A percentile compares a stretch with the other conserved stretches of the same genome.
Evolutionary conservation across 1,140 invertebrate species (phyloP).

Genomic region (Marisa cornuarietis): DNA sequence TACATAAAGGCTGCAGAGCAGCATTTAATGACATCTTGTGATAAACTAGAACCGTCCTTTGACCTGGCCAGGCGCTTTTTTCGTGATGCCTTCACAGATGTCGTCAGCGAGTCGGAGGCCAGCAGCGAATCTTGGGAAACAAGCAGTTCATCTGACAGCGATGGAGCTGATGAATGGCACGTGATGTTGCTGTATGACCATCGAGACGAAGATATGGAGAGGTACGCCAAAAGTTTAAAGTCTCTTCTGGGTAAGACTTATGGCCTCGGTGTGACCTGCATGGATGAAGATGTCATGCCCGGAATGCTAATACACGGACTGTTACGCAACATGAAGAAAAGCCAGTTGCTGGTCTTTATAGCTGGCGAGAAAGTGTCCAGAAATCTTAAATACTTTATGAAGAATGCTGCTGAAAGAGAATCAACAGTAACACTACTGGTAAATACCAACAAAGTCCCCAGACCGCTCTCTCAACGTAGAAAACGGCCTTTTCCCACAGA

Average conservation of each 20-base stretch:
- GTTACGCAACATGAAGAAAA: slow-evolving; percentile 4
- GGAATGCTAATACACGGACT: not conserved
- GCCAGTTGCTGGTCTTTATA: slow-evolving; percentile 1
- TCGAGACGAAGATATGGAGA: not conserved
- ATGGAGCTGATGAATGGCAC: not conserved
- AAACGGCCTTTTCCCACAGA: not conserved
- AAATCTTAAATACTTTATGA: not conserved
- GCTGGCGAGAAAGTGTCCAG: slow-evolving; percentile 2
- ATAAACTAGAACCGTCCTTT: too few species aligned
- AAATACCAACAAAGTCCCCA: not conserved
- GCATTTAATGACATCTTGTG: not conserved
- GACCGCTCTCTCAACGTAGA: not conserved
- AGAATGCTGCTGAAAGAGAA: not conserved
- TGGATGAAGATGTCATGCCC: not conserved
- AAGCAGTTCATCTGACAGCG: not conserved
- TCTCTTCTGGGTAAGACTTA: not conserved
- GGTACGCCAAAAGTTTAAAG: not conserved
- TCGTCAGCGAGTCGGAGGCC: not conserved
- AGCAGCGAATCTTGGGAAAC: not conserved
- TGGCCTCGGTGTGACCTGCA: not conserved
- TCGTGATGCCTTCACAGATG: slow-evolving; percentile 1
- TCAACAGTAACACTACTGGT: slow-evolving; percentile 15
- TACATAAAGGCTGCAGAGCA: not conserved
- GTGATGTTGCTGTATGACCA: slow-evolving; percentile 2
- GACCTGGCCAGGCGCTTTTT: not conserved